A percentile compares a stretch with the other conserved stretches of the same genome.
These are phyloP conservation scores for Heliconius hewitsoni DNA, from an alignment of 1,140 invertebrate genomes.

Conservation along the genomic window DNA sequence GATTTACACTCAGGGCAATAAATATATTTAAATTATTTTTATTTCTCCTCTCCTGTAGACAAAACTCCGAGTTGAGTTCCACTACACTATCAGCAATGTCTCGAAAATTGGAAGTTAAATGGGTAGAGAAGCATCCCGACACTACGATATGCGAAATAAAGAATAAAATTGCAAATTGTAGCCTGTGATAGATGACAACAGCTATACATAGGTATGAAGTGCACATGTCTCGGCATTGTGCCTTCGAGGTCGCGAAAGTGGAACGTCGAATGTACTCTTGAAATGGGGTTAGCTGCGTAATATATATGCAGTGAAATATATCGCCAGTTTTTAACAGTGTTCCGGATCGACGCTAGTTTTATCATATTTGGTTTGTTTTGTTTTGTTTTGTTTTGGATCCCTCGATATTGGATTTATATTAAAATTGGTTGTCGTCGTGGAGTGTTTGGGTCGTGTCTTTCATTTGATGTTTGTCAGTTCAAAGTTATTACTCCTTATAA, in stretches of 20 bases:
- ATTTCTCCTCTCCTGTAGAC: too few relatives aligned
- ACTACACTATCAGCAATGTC: too few relatives aligned
- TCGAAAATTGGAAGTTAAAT: too few relatives aligned
- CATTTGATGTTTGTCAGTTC: background rate
- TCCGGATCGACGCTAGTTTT: background rate
- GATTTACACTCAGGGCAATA: too few relatives aligned
- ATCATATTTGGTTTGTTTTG: background rate
- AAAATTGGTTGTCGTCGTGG: background rate
- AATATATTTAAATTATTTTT: too few relatives aligned
- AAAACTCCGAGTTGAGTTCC: too few relatives aligned
- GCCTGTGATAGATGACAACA: background rate
- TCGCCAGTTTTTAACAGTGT: constrained; percentile 7
- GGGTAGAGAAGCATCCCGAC: too few relatives aligned
- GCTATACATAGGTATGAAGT: constrained; percentile 21
- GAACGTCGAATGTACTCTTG: constrained; percentile 55
- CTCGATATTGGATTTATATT: constrained; percentile 9
- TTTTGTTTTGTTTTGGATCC: background rate
- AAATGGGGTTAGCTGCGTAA: constrained; percentile 53
- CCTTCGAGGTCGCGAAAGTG: constrained; percentile 56
- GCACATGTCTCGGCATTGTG: constrained; percentile 52
- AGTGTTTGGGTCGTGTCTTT: background rate
- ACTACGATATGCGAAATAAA: too few relatives aligned
- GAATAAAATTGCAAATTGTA: background rate
- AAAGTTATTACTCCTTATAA: background rate
- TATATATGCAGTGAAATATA: constrained; percentile 35